Conservation (phyloP, 2,888 invertebrate genomes). For the Anthophora plumipes region DNA sequence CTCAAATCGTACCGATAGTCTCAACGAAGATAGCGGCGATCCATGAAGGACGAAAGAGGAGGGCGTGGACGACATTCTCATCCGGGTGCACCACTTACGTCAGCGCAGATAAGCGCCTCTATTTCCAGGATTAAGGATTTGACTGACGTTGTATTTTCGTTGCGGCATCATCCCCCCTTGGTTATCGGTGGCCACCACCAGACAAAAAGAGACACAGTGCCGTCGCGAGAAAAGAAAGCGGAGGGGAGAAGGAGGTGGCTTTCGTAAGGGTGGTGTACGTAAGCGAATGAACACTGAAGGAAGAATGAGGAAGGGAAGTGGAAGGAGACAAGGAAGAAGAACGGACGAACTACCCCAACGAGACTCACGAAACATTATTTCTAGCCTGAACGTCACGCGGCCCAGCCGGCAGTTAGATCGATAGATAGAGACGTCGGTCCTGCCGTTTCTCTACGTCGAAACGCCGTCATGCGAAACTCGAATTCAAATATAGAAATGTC, state of each 20-base stretch:
- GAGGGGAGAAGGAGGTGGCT: background rate
- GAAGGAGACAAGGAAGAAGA: conserved; percentile 19
- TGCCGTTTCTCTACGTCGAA: conserved; percentile 53
- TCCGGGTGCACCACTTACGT: conserved; percentile 62
- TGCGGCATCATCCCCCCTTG: conserved; percentile 49
- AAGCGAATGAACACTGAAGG: too few relatives aligned
- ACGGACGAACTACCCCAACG: conserved; percentile 45
- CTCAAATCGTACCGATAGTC: conserved; percentile 2
- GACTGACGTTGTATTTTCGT: conserved; percentile 67
- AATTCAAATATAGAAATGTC: conserved; percentile 77
- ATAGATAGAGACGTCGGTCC: conserved; percentile 65
- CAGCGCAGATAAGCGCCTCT: conserved; percentile 64
- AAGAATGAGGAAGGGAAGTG: background rate
- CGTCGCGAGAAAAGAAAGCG: too few relatives aligned
- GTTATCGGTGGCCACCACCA: conserved; percentile 50
- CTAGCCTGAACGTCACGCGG: conserved; percentile 62
- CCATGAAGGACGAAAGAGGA: conserved; percentile 13
- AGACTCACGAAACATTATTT: conserved; percentile 69
- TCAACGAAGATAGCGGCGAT: background rate
- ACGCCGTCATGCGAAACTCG: conserved; percentile 62
- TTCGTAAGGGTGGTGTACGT: background rate
- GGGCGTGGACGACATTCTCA: conserved; percentile 34
- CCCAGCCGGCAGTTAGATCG: conserved; percentile 61
- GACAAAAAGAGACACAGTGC: background rate
- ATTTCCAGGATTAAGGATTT: conserved; percentile 69